Percentiles rank a stretch among this genome's conserved stretches.
phyloP scores from a whole-genome alignment of 2,888 invertebrate genomes.

The Idaea aversata region DNA sequence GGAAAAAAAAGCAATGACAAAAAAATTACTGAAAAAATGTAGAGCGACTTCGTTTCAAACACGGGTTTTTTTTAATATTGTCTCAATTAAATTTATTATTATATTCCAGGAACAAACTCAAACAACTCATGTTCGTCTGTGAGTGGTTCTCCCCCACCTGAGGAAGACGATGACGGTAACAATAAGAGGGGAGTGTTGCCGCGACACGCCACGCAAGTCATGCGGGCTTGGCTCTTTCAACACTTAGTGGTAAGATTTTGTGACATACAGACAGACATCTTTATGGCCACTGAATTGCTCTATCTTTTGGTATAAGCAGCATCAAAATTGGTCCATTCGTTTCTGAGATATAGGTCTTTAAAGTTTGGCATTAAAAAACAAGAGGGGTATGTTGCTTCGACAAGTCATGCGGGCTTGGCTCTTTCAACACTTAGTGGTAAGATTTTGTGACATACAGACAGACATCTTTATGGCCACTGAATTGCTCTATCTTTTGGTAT shows the following conservation, averaged over 20 bases:
- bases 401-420: constrained; percentile 81
- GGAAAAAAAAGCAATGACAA: too few species aligned
- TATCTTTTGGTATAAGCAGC: neutral
- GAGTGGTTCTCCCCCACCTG: constrained; percentile 76
- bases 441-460: constrained; percentile 3
- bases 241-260: constrained; percentile 21
- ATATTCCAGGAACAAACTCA: constrained; percentile 60
- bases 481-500: too few species aligned
- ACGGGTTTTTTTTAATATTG: too few species aligned
- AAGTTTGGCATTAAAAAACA: constrained; percentile 72
- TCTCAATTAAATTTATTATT: neutral
- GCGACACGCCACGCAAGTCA: constrained; percentile 94
- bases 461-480: neutral
- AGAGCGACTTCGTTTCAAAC: too few species aligned
- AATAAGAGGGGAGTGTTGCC: constrained; percentile 95
- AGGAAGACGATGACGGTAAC: constrained; percentile 70
- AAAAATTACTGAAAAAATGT: too few species aligned
- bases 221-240: constrained; percentile 49
- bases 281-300: too few species aligned
- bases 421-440: constrained; percentile 26
- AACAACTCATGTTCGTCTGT: constrained; percentile 75
- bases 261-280: neutral
- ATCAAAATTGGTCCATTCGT: neutral
- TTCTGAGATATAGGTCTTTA: too few species aligned
- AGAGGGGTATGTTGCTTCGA: constrained; percentile 95